Base-by-base conservation (phyloP, 1,140 invertebrate species). In the Pseudomyrmex flavicornis region DNA sequence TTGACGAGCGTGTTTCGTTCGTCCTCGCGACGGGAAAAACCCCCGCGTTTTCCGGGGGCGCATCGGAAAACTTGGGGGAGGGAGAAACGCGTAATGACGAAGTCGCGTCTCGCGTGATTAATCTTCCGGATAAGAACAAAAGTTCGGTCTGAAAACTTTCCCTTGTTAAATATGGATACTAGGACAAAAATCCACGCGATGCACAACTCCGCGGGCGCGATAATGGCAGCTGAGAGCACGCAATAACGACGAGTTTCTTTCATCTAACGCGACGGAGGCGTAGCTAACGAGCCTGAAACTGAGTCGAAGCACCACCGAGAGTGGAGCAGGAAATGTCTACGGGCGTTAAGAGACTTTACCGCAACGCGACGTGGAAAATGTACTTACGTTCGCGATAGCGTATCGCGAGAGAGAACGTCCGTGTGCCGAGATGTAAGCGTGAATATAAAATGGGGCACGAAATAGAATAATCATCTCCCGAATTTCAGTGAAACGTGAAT, bases 131-230 rank as follows among this genome's bases (percentile, higher is more conserved):
- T 35, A 35, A 52, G 79, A 75, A 82, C 69, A 75, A 75, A 74
- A 82, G 70, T 82, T 75, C 58, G 79, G 17, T 59, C 22, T 20
- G 69, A 26, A 44, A 82, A 74, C 59, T 75, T 75, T 75, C 54
- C 70, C 79, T 82, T 82, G 79, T 82, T 82, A 82, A 82, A 82
- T 82, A 82, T 65, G 70, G 59, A 82, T 75, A 75, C 13, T 10
- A 5, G n/a, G 48, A 26, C 48, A 75, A 82, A 82, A 82, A 63
- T 82, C 58, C 58, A 5, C 59, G 13, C 52, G 62, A 5, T 46
- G 13, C 52, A 50, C 52, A 46, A 76, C 9, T 61, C 12, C 48
- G 46, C 58, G 56, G 35, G 13, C 5, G 10, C 54, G 54, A 7
- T 72, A 58, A 58, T 46, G 69, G 54, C 13, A 52, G 35, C n/a